Evolutionary conservation across 2,888 invertebrate species (phyloP).

Genomic region (Biston betularia): DNA sequence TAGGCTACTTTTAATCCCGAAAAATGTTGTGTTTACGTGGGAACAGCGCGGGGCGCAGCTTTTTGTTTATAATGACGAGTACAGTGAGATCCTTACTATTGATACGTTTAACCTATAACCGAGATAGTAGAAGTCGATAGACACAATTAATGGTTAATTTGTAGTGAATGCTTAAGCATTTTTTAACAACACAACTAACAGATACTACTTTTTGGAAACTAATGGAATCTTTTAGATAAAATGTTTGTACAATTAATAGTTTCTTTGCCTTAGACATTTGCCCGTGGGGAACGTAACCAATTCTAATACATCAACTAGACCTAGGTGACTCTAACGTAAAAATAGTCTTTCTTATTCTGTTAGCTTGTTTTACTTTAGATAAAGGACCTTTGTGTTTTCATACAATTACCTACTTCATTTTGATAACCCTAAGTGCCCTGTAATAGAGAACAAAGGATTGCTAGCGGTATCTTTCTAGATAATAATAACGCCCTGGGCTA

Average conservation of each 20-base stretch:
- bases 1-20: too few species aligned
- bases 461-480: constrained; percentile 22
- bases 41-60: too few species aligned
- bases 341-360: constrained; percentile 4
- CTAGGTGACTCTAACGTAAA: background rate
- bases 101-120: too few species aligned
- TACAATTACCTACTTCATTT: constrained; percentile 26
- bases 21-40: too few species aligned
- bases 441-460: constrained; percentile 23
- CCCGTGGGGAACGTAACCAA: background rate
- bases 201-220: too few species aligned
- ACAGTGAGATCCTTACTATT: too few species aligned
- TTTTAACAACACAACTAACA: too few species aligned
- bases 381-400: constrained; percentile 12
- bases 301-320: background rate
- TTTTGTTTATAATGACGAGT: too few species aligned
- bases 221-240: background rate
- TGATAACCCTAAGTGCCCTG: constrained; percentile 14
- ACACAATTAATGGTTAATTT: too few species aligned
- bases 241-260: background rate
- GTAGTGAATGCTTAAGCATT: too few species aligned
- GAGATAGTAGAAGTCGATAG: too few species aligned
- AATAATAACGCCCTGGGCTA: background rate
- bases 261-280: background rate
- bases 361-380: constrained; percentile 8